Evolutionary conservation across 2,797 vertebrate genomes (phyloP), one percentile per base, ranked within the genome.

Genomic region (Selene dorsalis): DNA sequence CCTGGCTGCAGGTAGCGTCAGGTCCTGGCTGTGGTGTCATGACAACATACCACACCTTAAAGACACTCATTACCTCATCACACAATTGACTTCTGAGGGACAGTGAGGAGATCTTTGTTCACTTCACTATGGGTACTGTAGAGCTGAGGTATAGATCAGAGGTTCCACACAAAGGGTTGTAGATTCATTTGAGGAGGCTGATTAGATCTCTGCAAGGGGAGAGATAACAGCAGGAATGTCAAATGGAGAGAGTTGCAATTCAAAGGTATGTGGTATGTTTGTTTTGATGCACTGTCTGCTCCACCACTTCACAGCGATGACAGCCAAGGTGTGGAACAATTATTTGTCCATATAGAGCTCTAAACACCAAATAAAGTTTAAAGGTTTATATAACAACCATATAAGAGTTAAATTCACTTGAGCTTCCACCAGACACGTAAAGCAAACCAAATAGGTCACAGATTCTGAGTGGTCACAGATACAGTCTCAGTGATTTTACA

Each of bases 31-130:
- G 13, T 43, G 48, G 12, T 80, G 79, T 59, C 78, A 65, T 79
- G 69, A 62, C 62, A 73, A 76, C 67, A 30, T 4, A 53, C 48
- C 85, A 71, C 86, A 87, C 89, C 88, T 80, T 58, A 17, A 72
- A n/a, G 4, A 57, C 43, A 67, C 26, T 24, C 11, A 57, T 79
- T 70, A 58, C 58, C 10, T 75, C 68, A 80, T 64, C 28, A 22
- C 17, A 52, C 3, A 5, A 11, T 0, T n/a, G 6, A 6, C 16
- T 26, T 38, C 12, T 4, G 4, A 61, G 71, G 35, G 81, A 67
- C 70, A 4, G 28, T 13, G 1, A 48, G 41, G 55, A 20, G 3
- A 28, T 63, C 63, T 74, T 76, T 69, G 0, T 22, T 65, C 17
- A 0, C 43, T 12, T 35, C 47, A 22, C 13, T 32, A 14, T 22